Conservation (phyloP, 2,888 invertebrate genomes). For the Augiades crinisus region DNA sequence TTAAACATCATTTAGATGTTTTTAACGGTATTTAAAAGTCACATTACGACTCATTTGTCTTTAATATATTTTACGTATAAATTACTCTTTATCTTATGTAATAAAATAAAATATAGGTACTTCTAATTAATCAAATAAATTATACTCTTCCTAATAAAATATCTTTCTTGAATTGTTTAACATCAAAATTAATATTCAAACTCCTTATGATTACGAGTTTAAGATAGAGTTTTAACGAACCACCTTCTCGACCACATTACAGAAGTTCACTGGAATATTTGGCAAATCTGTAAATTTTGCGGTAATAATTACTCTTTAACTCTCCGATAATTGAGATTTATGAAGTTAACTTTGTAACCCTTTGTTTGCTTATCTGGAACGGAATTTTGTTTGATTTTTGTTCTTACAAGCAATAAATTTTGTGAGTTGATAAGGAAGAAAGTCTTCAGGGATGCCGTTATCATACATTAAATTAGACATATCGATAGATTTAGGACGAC, state of each 20-base stretch:
- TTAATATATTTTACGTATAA: no score
- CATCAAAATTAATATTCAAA: no score
- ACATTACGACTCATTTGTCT: no score
- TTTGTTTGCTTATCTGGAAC: background rate
- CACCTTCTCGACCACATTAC: background rate
- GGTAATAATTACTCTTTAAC: constrained; percentile 1
- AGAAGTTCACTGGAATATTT: background rate
- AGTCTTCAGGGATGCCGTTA: background rate
- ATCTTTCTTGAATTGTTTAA: no score
- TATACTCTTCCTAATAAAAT: no score
- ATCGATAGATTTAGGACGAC: no score
- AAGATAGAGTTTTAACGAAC: background rate
- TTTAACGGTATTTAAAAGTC: no score
- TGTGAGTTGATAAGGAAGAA: background rate
- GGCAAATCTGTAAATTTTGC: background rate
- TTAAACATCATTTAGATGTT: no score
- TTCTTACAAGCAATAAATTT: no score
- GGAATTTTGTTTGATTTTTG: background rate
- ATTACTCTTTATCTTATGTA: no score
- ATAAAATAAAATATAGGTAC: background rate
- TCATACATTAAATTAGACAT: background rate
- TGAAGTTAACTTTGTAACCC: background rate
- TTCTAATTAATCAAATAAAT: no score
- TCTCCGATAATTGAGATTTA: background rate
- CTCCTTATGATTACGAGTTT: background rate